Percentiles rank a stretch among this genome's conserved stretches.
These are phyloP conservation scores for Drosophila multiciliata DNA, from an alignment of 2,888 invertebrate species.

Conservation along the genomic window DNA sequence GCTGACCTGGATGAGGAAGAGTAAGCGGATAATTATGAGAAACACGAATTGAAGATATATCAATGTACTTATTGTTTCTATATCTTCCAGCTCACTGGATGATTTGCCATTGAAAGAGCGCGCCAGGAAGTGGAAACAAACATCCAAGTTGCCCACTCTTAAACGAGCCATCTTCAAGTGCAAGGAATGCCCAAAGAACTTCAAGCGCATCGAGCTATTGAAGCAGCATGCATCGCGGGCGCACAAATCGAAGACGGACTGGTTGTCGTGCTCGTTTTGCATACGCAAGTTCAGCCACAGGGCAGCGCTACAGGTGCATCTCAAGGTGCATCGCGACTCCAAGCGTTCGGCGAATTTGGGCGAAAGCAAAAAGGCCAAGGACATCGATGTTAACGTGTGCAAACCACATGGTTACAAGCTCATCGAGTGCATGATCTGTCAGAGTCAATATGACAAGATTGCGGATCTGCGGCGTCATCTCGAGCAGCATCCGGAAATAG, in stretches of 20 bases:
- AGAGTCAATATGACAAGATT: conserved; percentile 81
- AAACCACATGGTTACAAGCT: conserved; percentile 83
- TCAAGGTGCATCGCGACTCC: conserved; percentile 82
- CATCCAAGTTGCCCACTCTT: conserved; percentile 15
- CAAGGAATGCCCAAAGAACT: conserved; percentile 76
- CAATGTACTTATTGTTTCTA: not conserved
- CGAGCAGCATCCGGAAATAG: conserved; percentile 72
- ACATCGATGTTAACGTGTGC: conserved; percentile 76
- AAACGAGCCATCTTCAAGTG: conserved; percentile 68
- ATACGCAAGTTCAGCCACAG: conserved; percentile 72
- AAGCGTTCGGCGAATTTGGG: conserved; percentile 64
- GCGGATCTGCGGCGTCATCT: conserved; percentile 80
- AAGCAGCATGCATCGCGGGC: conserved; percentile 76
- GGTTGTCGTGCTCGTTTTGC: conserved; percentile 78
- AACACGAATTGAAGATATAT: too few species aligned
- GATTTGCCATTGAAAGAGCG: conserved; percentile 57
- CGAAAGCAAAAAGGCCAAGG: conserved; percentile 67
- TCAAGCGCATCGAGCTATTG: conserved; percentile 76
- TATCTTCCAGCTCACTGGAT: conserved; percentile 57
- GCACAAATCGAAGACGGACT: conserved; percentile 62
- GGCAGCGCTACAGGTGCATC: conserved; percentile 73
- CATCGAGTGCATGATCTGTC: conserved; percentile 84
- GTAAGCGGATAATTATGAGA: conserved; percentile 23
- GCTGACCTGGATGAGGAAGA: conserved; percentile 59
- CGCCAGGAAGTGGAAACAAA: conserved; percentile 52